Evolutionary conservation across 2,888 invertebrate species (phyloP).

Genomic region (Ectobius pallidus): DNA sequence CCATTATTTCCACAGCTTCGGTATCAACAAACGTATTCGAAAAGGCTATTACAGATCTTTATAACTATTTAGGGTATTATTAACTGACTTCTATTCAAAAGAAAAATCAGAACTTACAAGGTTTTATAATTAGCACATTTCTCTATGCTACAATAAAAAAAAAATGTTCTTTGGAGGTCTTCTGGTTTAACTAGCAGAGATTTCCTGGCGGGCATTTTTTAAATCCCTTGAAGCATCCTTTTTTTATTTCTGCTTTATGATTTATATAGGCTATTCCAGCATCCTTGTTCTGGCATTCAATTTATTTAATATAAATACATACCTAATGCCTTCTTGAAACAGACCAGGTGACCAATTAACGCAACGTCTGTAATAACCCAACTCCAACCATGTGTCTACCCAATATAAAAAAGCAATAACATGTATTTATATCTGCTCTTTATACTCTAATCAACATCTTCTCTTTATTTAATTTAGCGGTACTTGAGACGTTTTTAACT

Average conservation of each 20-base stretch:
- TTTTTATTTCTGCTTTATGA: neutral
- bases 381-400: neutral
- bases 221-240: neutral
- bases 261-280: neutral
- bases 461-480: neutral
- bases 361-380: neutral
- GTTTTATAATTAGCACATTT: too few relatives aligned
- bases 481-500: neutral
- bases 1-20: too few relatives aligned
- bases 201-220: neutral
- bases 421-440: too few relatives aligned
- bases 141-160: too few relatives aligned
- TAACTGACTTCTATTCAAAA: too few relatives aligned
- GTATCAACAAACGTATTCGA: too few relatives aligned
- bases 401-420: neutral
- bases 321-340: too few relatives aligned
- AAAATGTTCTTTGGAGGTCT: constrained; percentile 2
- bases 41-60: too few relatives aligned
- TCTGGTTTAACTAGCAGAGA: neutral
- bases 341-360: neutral
- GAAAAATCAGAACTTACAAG: too few relatives aligned
- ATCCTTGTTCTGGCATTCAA: neutral
- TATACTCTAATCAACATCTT: too few relatives aligned
- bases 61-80: too few relatives aligned
- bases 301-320: too few relatives aligned